Conservation (phyloP, 2,888 invertebrate genomes). For the Drosophila emarginata region DNA sequence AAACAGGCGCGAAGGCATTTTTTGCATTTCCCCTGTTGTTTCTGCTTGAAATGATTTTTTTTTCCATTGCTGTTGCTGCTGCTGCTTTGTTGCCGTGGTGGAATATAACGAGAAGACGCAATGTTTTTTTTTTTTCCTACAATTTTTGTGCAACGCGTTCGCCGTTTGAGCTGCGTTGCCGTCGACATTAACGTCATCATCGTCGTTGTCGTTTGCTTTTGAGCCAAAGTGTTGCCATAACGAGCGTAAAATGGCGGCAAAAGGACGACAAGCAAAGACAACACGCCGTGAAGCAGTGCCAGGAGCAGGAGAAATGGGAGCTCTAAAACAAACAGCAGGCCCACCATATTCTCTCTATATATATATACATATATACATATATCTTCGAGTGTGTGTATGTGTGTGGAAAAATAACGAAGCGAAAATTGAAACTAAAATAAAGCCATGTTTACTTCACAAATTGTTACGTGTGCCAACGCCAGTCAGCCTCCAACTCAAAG, state of each 20-base stretch:
- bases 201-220: constrained; percentile 68
- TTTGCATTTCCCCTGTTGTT: constrained; percentile 76
- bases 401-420: constrained; percentile 73
- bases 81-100: constrained; percentile 41
- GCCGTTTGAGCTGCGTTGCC: constrained; percentile 58
- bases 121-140: constrained; percentile 47
- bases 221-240: constrained; percentile 78
- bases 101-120: constrained; percentile 70
- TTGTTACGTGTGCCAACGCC: constrained; percentile 58
- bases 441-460: constrained; percentile 76
- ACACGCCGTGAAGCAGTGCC: constrained; percentile 27
- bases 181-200: constrained; percentile 37
- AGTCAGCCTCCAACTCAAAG: constrained; percentile 41
- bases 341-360: constrained; percentile 1
- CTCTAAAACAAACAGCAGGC: constrained; percentile 70
- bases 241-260: constrained; percentile 76
- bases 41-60: constrained; percentile 75
- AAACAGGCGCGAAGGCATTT: constrained; percentile 61
- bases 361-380: not conserved
- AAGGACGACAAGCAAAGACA: constrained; percentile 63
- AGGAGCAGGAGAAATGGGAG: constrained; percentile 36
- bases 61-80: constrained; percentile 24
- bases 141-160: constrained; percentile 5
- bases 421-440: constrained; percentile 78
- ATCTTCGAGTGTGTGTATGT: constrained; percentile 17